A percentile compares a stretch with the other conserved stretches of the same genome.
Evolutionary conservation across 2,797 vertebrate genomes (phyloP).

Genomic region (Limosa lapponica): DNA sequence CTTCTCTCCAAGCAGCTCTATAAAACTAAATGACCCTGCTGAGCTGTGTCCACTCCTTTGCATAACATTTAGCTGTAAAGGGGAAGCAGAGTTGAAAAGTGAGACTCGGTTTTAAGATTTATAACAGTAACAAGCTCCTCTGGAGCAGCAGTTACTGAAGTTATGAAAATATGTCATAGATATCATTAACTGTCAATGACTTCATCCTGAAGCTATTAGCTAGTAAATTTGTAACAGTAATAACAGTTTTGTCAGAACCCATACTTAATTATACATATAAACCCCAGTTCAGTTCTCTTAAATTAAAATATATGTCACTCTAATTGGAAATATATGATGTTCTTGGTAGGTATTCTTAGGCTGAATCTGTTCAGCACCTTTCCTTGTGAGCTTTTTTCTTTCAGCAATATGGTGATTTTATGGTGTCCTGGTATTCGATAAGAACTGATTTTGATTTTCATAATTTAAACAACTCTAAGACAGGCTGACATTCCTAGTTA

Average conservation of each 20-base stretch:
- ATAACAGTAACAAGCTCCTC: background rate
- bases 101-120: constrained; percentile 17
- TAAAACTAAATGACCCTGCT: constrained; percentile 37
- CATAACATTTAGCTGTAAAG: background rate
- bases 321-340: constrained; percentile 22
- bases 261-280: constrained; percentile 53
- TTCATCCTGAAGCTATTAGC: constrained; percentile 46
- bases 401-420: background rate
- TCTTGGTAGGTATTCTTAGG: background rate
- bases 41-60: constrained; percentile 24
- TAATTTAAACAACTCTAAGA: constrained; percentile 8
- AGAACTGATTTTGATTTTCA: background rate
- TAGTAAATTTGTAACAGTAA: constrained; percentile 56
- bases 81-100: constrained; percentile 15
- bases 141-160: background rate
- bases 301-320: constrained; percentile 31
- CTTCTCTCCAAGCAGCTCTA: constrained; percentile 20
- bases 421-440: background rate
- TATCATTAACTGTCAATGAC: constrained; percentile 40
- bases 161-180: constrained; percentile 49
- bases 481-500: background rate
- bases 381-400: background rate
- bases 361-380: background rate
- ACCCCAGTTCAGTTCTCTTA: constrained; percentile 1
- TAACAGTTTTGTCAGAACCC: constrained; percentile 53